phyloP scores from a whole-genome alignment of 2,113 vertebrate genomes.

The Tupaia chinensis region DNA sequence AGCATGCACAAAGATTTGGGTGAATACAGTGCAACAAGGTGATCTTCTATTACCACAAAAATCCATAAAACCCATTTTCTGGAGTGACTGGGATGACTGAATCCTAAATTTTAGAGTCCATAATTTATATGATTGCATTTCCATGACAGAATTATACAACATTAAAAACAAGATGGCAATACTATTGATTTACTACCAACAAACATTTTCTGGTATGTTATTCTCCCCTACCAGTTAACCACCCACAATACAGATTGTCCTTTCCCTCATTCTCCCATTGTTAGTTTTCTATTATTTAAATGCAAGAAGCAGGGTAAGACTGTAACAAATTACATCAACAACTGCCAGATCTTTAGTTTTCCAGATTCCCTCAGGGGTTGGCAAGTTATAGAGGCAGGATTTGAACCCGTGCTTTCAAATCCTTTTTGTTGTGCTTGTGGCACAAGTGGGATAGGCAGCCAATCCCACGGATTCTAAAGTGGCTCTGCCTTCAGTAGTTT shows the following conservation, averaged over 20 bases:
- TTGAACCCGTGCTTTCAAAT: background rate
- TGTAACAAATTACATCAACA: too few species aligned
- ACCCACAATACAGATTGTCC: background rate
- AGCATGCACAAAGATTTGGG: background rate
- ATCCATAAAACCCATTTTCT: background rate
- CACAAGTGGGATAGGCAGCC: background rate
- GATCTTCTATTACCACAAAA: too few species aligned
- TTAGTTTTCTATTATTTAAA: too few species aligned
- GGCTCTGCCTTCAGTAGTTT: background rate
- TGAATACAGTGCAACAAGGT: background rate
- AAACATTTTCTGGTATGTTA: background rate
- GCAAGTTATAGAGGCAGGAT: background rate
- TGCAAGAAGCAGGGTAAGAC: too few species aligned
- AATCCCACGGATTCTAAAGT: background rate
- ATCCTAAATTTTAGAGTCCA: background rate
- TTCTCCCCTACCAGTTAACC: too few species aligned
- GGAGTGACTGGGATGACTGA: background rate
- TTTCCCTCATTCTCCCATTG: too few species aligned
- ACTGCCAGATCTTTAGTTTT: background rate
- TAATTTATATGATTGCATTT: background rate
- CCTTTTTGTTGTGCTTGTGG: background rate
- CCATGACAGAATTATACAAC: background rate
- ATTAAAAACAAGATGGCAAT: background rate
- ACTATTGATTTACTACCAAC: background rate
- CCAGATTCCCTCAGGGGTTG: background rate